phyloP scores from a whole-genome alignment of 1,140 invertebrate species.

The Drosophila parabipectinata region DNA sequence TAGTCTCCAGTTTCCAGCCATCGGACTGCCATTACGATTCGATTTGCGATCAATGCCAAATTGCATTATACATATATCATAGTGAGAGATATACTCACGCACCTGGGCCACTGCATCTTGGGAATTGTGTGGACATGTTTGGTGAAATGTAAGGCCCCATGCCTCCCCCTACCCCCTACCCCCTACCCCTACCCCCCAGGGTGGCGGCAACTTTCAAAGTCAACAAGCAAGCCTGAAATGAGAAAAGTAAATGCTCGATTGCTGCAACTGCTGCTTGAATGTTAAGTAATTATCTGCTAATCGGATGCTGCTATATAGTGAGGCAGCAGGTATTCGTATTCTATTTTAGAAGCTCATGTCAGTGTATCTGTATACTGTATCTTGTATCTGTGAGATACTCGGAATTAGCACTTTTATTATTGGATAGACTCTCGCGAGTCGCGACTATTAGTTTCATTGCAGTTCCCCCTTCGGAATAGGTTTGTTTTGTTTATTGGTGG shows the following conservation, averaged over 20 bases:
- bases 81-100: conserved; percentile 20
- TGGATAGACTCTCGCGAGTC: not conserved
- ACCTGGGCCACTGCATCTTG: not conserved
- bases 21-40: conserved; percentile 12
- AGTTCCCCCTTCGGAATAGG: not conserved
- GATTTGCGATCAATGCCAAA: conserved; percentile 50
- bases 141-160: conserved; percentile 47
- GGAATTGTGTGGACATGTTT: conserved; percentile 54
- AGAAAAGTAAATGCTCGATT: conserved; percentile 48
- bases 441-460: conserved; percentile 6
- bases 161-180: not conserved
- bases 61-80: conserved; percentile 9
- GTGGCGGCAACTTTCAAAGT: conserved; percentile 64
- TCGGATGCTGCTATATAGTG: too few species aligned
- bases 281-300: conserved; percentile 24
- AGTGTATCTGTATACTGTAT: not conserved
- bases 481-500: conserved; percentile 28
- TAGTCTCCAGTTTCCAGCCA: not conserved
- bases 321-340: too few species aligned
- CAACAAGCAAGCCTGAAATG: conserved; percentile 59
- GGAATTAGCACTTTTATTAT: conserved; percentile 8
- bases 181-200: too few species aligned
- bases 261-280: conserved; percentile 41
- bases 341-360: not conserved
- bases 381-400: conserved; percentile 17